phyloP scores from a whole-genome alignment of 2,888 invertebrate genomes.

The Agrochola circellaris region DNA sequence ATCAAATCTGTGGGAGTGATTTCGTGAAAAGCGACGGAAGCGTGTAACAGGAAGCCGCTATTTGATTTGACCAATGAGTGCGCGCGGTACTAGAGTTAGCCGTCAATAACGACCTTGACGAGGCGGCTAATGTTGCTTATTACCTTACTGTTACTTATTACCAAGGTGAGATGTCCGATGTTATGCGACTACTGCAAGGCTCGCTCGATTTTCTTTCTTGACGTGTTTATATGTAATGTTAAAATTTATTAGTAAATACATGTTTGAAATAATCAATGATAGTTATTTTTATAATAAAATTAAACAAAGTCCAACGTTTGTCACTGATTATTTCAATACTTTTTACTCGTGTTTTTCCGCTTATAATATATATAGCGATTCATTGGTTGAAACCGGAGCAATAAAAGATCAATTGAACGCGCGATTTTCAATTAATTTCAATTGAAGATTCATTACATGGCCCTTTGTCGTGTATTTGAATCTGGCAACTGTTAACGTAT shows the following conservation, averaged over 20 bases:
- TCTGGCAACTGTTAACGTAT: background rate
- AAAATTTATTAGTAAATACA: conserved; percentile 2
- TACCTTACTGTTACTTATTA: too few relatives aligned
- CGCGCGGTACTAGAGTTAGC: too few relatives aligned
- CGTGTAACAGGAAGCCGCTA: too few relatives aligned
- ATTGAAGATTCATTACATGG: conserved; percentile 22
- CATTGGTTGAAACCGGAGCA: background rate
- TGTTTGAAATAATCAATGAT: conserved; percentile 19
- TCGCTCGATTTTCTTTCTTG: too few relatives aligned
- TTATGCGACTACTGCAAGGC: too few relatives aligned
- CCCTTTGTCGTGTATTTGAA: conserved; percentile 35
- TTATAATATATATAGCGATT: background rate
- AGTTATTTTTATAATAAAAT: background rate
- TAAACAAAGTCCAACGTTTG: background rate
- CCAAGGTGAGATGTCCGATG: too few relatives aligned
- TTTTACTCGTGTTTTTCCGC: conserved; percentile 8
- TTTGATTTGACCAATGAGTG: too few relatives aligned
- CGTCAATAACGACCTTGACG: too few relatives aligned
- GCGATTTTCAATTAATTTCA: conserved; percentile 1
- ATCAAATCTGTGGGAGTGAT: too few relatives aligned
- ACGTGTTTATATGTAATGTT: too few relatives aligned
- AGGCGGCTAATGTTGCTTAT: too few relatives aligned
- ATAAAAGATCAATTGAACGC: background rate
- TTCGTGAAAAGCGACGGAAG: too few relatives aligned
- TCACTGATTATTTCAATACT: conserved; percentile 21